A percentile compares a stretch with the other conserved stretches of the same genome.
Conservation (phyloP, 2,888 invertebrate genomes). For the Drosophila nr. perissopoda region DNA sequence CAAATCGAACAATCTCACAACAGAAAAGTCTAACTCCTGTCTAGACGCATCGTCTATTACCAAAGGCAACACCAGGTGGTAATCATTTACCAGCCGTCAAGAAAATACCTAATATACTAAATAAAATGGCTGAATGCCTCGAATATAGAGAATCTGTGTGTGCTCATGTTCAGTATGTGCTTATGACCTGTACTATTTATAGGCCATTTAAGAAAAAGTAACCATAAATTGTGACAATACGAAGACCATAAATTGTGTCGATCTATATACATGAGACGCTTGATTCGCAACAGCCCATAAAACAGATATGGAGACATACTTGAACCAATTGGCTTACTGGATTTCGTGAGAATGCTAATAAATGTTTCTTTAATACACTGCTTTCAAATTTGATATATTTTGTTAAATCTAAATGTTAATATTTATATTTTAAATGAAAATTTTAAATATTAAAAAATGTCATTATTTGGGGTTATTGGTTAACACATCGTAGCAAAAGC, state of each 20-base stretch:
- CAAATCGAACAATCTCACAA: conserved; percentile 52
- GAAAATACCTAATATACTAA: conserved; percentile 47
- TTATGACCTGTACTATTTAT: conserved; percentile 9
- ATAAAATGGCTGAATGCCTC: conserved; percentile 7
- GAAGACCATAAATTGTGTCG: conserved; percentile 10
- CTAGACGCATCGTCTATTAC: conserved; percentile 56
- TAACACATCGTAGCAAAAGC: not conserved
- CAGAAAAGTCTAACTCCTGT: conserved; percentile 57
- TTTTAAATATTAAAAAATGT: not conserved
- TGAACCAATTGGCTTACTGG: not conserved
- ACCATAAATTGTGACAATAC: conserved; percentile 9
- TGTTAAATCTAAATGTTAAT: not conserved
- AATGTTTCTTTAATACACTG: not conserved
- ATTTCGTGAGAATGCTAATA: not conserved
- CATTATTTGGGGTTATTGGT: not conserved
- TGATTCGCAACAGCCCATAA: not conserved
- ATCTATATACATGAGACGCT: not conserved
- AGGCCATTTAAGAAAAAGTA: conserved; percentile 11
- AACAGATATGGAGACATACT: not conserved
- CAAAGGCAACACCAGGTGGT: conserved; percentile 63
- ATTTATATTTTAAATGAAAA: not conserved
- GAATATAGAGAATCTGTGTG: conserved; percentile 18
- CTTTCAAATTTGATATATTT: not conserved
- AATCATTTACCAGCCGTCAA: conserved; percentile 28
- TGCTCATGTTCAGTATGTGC: not conserved